A percentile compares a stretch with the other conserved stretches of the same genome.
These are phyloP conservation scores for Gracilinanus agilis DNA, from an alignment of 2,113 vertebrate species.

Conservation along the genomic window DNA sequence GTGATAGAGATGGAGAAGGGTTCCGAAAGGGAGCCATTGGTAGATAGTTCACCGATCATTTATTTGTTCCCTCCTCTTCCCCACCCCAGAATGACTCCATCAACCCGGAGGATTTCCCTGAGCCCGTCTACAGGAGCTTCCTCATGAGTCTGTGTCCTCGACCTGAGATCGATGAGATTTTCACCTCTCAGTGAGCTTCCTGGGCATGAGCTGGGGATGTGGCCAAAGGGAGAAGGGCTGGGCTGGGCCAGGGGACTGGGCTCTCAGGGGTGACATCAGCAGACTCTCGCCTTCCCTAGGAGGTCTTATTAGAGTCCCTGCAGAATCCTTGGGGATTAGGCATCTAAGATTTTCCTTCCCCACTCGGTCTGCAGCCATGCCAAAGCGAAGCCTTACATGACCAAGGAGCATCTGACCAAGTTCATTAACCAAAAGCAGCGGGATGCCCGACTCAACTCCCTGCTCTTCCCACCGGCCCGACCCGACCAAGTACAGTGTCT, in stretches of 20 bases:
- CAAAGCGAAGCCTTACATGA: conserved; percentile 97
- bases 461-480: conserved; percentile 91
- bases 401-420: conserved; percentile 95
- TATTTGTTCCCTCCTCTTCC: neutral
- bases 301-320: conserved; percentile 6
- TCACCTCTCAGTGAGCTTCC: conserved; percentile 93
- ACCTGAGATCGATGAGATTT: conserved; percentile 97
- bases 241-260: neutral
- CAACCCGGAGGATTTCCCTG: conserved; percentile 96
- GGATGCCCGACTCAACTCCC: conserved; percentile 93
- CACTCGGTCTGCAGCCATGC: conserved; percentile 84
- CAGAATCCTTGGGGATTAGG: neutral
- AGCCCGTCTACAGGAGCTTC: conserved; percentile 92
- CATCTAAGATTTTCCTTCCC: neutral
- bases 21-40: neutral
- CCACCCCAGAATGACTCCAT: conserved; percentile 91
- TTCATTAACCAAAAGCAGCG: conserved; percentile 98
- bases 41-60: neutral
- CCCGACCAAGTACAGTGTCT: conserved; percentile 94
- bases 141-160: conserved; percentile 93
- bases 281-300: neutral
- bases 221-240: rapidly evolving
- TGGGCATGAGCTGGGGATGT: neutral
- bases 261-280: neutral
- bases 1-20: neutral